Conservation (phyloP, 2,113 vertebrate species). For the Cichladusa arquata region DNA sequence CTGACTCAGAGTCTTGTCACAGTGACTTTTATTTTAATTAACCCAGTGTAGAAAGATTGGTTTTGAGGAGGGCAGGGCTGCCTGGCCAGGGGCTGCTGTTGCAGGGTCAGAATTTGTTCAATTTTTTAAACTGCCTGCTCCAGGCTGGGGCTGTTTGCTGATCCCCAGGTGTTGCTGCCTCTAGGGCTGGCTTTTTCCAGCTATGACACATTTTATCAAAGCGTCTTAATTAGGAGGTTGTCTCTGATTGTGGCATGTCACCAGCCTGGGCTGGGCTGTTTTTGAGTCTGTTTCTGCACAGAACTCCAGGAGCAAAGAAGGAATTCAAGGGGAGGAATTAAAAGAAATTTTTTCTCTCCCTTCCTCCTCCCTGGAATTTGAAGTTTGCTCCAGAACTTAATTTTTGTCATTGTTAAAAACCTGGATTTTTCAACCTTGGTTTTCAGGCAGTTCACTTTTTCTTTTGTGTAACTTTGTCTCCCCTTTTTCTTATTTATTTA, state of each 20-base stretch:
- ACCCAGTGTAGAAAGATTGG: fast-evolving
- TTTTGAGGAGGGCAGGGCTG: background rate
- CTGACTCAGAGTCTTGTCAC: background rate
- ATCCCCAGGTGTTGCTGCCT: fast-evolving
- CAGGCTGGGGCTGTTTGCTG: fast-evolving
- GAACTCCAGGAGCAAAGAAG: fast-evolving
- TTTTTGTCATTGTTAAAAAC: background rate
- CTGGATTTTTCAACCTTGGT: background rate
- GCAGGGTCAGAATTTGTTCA: background rate
- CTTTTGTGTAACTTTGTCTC: background rate
- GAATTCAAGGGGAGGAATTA: fast-evolving
- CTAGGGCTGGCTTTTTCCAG: fast-evolving
- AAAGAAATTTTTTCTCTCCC: background rate
- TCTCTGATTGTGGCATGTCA: fast-evolving
- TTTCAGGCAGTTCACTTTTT: background rate
- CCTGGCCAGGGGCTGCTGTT: background rate
- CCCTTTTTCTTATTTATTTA: background rate
- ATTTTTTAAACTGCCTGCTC: background rate
- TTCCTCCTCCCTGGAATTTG: background rate
- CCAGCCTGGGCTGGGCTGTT: background rate
- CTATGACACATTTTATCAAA: fast-evolving
- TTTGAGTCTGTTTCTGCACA: background rate
- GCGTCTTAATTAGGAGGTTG: fast-evolving
- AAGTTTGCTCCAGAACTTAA: background rate
- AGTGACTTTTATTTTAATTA: background rate